Percentiles rank a stretch among this genome's conserved stretches.
Conservation (phyloP, 2,888 invertebrate genomes). For the Cheilosia pagana region DNA sequence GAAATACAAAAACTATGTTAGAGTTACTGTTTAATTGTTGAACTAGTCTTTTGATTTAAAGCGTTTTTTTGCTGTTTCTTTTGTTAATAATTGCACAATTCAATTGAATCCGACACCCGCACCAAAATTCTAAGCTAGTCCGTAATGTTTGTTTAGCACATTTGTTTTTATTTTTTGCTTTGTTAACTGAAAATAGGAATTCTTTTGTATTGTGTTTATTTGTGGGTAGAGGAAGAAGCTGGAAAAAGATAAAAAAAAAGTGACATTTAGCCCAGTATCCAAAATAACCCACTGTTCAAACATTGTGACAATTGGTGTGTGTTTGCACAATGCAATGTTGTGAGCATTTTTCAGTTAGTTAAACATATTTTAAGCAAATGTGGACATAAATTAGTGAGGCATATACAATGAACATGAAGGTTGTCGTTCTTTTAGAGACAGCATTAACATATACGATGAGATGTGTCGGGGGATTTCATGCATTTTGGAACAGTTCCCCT, state of each 20-base stretch:
- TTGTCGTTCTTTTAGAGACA: no score
- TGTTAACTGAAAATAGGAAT: conserved; percentile 50
- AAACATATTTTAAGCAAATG: neutral
- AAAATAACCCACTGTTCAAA: conserved; percentile 55
- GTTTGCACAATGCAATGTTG: conserved; percentile 10
- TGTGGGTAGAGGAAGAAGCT: conserved; percentile 65
- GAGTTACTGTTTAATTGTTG: conserved; percentile 21
- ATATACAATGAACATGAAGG: neutral
- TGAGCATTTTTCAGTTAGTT: conserved; percentile 9
- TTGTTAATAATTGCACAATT: conserved; percentile 47
- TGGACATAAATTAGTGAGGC: no score
- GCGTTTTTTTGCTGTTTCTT: conserved; percentile 3
- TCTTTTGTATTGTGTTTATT: conserved; percentile 55
- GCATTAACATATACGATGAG: no score
- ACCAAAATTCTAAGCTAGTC: conserved; percentile 52
- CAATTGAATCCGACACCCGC: conserved; percentile 52
- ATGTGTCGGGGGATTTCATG: no score
- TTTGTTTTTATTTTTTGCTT: conserved; percentile 6
- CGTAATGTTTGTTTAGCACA: conserved; percentile 65
- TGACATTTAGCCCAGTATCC: conserved; percentile 58
- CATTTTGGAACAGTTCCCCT: no score
- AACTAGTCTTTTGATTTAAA: conserved; percentile 27
- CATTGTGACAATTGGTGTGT: conserved; percentile 59
- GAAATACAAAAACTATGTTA: conserved; percentile 23
- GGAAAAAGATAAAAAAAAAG: conserved; percentile 60